A percentile compares a stretch with the other conserved stretches of the same genome.
phyloP scores from a whole-genome alignment of 2,797 vertebrate species.

The Macropus fuliginosus region DNA sequence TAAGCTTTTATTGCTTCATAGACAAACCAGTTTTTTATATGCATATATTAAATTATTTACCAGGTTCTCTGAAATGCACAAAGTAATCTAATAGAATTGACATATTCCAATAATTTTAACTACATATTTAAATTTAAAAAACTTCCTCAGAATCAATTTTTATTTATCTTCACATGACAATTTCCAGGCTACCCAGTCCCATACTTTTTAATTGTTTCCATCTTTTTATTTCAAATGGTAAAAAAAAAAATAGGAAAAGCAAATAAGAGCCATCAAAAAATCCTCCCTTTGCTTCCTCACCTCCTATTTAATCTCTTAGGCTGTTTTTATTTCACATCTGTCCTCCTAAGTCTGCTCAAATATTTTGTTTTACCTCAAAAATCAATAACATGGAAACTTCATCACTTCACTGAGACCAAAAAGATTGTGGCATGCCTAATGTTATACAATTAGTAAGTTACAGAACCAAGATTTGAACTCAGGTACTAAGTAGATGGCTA shows the following conservation, averaged over 20 bases:
- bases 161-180: not conserved
- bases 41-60: not conserved
- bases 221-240: not conserved
- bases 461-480: not conserved
- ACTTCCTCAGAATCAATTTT: not conserved
- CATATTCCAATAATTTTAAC: not conserved
- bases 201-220: not conserved
- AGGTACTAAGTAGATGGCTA: not conserved
- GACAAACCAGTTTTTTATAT: not conserved
- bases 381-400: not conserved
- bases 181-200: not conserved
- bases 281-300: not conserved
- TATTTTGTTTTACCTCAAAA: not conserved
- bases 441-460: not conserved
- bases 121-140: not conserved
- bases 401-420: not conserved
- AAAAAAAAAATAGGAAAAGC: not conserved
- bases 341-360: not conserved
- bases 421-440: not conserved
- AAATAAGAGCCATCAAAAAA: not conserved
- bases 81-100: not conserved
- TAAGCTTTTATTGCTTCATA: not conserved
- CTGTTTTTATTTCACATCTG: not conserved
- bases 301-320: not conserved
- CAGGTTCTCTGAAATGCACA: not conserved